Conservation (phyloP, 2,113 vertebrate species). For the Takifugu bimaculatus region DNA sequence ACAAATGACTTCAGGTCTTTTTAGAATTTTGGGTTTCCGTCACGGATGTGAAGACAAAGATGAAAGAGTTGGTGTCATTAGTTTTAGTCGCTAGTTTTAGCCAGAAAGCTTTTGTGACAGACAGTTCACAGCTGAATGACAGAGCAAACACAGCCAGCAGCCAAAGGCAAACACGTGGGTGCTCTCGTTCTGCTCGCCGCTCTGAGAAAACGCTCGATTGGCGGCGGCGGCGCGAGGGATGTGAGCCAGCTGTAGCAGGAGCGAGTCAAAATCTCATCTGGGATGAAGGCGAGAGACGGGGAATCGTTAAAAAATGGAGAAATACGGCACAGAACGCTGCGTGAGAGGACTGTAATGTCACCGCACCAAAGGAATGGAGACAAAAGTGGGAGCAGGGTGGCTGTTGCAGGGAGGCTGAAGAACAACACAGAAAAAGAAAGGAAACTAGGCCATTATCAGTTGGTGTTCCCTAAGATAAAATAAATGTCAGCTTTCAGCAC, state of each 20-base stretch:
- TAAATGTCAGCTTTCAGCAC: slow-evolving; percentile 15
- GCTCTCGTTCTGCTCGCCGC: slow-evolving; percentile 18
- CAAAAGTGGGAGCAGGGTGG: not conserved
- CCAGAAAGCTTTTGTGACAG: not conserved
- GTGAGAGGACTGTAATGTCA: not conserved
- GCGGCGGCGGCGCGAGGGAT: slow-evolving; percentile 23
- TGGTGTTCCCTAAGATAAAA: slow-evolving; percentile 3
- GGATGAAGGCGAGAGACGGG: slow-evolving; percentile 19
- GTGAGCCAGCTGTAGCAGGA: slow-evolving; percentile 49
- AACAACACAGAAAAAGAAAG: not conserved
- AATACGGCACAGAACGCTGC: not conserved
- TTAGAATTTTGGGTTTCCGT: no score
- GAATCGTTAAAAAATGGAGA: not conserved
- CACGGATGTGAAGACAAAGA: no score
- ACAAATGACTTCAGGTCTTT: no score
- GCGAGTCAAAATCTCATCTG: not conserved
- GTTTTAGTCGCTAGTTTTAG: not conserved
- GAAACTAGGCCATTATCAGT: slow-evolving; percentile 13
- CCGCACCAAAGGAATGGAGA: not conserved
- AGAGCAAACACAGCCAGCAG: not conserved
- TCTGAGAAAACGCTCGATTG: slow-evolving; percentile 34
- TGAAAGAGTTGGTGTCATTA: no score
- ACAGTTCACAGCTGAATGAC: not conserved
- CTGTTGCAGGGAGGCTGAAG: slow-evolving; percentile 14
- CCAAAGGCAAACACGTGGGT: slow-evolving; percentile 11